phyloP scores from a whole-genome alignment of 2,888 invertebrate genomes.

The Atrina japonica region DNA sequence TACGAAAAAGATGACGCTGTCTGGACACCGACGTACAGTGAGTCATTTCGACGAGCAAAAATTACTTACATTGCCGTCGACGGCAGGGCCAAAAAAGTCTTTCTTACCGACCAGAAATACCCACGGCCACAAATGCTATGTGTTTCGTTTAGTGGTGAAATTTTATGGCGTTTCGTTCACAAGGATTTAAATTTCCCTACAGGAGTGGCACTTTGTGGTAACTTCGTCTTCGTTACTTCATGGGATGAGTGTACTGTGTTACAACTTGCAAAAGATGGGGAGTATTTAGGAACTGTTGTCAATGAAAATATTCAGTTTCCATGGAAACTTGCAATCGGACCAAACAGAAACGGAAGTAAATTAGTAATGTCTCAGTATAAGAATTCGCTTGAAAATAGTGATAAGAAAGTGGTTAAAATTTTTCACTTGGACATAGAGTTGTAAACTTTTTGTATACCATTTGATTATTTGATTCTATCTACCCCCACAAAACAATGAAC shows the following conservation, averaged over 20 bases:
- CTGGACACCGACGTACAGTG: slow-evolving; percentile 19
- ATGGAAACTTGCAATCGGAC: slow-evolving; percentile 31
- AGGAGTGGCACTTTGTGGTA: slow-evolving; percentile 19
- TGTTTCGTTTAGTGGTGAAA: slow-evolving; percentile 25
- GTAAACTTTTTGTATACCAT: no score
- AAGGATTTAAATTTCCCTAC: slow-evolving; percentile 25
- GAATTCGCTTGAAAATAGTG: slow-evolving; percentile 12
- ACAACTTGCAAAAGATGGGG: slow-evolving; percentile 16
- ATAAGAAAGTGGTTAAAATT: slow-evolving; percentile 24
- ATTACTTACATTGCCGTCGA: slow-evolving; percentile 35
- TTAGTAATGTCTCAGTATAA: slow-evolving; percentile 35
- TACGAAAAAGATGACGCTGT: slow-evolving; percentile 27
- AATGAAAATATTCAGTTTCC: slow-evolving; percentile 16
- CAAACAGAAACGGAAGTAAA: not conserved
- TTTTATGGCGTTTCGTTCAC: slow-evolving; percentile 32
- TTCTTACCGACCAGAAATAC: slow-evolving; percentile 41
- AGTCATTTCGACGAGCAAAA: slow-evolving; percentile 30
- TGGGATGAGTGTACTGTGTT: slow-evolving; percentile 34
- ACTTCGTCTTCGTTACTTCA: slow-evolving; percentile 28
- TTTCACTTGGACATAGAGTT: slow-evolving; percentile 13
- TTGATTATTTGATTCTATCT: no score
- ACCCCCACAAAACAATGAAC: no score
- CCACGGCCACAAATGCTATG: slow-evolving; percentile 31
- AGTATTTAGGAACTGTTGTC: slow-evolving; percentile 12
- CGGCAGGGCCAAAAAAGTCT: slow-evolving; percentile 16